A percentile compares a stretch with the other conserved stretches of the same genome.
Evolutionary conservation across 2,113 vertebrate genomes (phyloP).

Genomic region (Pygoscelis adeliae): DNA sequence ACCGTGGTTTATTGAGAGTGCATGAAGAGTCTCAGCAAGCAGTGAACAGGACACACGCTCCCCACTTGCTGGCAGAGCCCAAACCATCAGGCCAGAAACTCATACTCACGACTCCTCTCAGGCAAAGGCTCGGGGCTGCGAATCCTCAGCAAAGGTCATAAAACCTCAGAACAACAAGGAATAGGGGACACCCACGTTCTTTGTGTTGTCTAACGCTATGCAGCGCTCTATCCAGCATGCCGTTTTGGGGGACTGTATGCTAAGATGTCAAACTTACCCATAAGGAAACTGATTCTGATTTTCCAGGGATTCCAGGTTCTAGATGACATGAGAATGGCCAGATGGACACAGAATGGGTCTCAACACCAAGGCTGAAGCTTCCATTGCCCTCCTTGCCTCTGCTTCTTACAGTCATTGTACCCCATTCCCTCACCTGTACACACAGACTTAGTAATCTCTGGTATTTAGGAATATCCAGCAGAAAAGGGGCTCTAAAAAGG

Average conservation of each 20-base stretch:
- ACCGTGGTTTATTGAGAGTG: background rate
- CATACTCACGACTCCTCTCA: background rate
- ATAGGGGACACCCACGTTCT: background rate
- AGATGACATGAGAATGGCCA: background rate
- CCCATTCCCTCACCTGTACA: background rate
- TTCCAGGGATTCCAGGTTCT: background rate
- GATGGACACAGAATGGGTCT: background rate
- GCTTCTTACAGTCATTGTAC: background rate
- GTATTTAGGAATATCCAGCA: background rate
- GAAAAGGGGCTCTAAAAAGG: background rate
- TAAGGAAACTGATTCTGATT: background rate
- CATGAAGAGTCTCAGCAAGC: background rate
- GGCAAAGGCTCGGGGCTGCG: background rate
- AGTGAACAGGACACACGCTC: background rate
- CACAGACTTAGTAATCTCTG: background rate
- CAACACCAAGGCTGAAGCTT: background rate
- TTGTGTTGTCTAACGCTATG: background rate
- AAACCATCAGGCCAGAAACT: background rate
- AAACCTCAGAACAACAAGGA: background rate
- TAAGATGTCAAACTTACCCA: background rate
- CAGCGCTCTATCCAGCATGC: background rate
- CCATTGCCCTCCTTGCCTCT: background rate
- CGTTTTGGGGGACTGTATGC: rapidly evolving
- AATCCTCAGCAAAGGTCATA: background rate
- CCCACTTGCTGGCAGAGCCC: background rate